These are phyloP conservation scores for Drosophila setosimentum DNA, from an alignment of 2,888 invertebrate genomes.

Conservation along the genomic window DNA sequence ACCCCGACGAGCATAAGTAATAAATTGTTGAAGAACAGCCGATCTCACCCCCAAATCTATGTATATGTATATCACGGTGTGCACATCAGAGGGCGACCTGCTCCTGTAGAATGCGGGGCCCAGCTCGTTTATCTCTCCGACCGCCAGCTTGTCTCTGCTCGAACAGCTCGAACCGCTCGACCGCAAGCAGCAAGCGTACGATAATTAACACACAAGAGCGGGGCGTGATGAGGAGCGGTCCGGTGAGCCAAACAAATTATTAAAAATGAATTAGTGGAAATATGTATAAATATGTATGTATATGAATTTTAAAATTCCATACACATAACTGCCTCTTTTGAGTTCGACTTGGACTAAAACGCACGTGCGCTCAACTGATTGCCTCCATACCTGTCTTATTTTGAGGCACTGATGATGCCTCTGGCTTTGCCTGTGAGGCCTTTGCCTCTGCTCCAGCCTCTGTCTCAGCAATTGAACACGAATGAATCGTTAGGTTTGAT, in stretches of 20 bases:
- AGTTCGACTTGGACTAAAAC: conserved; percentile 43
- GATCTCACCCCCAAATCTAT: conserved; percentile 76
- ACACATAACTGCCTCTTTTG: conserved; percentile 39
- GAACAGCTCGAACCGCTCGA: conserved; percentile 30
- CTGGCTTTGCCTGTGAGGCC: conserved; percentile 47
- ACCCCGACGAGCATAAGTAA: conserved; percentile 48
- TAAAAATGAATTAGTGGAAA: conserved; percentile 83
- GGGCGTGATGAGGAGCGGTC: conserved; percentile 77
- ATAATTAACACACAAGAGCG: conserved; percentile 76
- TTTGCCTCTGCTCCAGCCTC: conserved; percentile 1
- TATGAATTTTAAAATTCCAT: conserved; percentile 73
- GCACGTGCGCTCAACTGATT: conserved; percentile 73
- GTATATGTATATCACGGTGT: conserved; percentile 16
- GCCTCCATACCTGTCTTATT: conserved; percentile 51
- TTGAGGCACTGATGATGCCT: conserved; percentile 64
- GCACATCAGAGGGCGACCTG: conserved; percentile 48
- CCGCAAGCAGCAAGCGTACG: conserved; percentile 44
- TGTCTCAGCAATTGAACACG: conserved; percentile 70
- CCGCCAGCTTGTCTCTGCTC: conserved; percentile 63
- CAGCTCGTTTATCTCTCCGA: conserved; percentile 70
- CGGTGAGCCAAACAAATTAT: conserved; percentile 80
- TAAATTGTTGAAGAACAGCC: conserved; percentile 70
- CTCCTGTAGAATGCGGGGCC: conserved; percentile 69
- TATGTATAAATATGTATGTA: conserved; percentile 77
- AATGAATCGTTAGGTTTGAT: conserved; percentile 70